These are phyloP conservation scores for Nothocercus nigrocapillus DNA, from an alignment of 2,113 vertebrate genomes.

Conservation along the genomic window DNA sequence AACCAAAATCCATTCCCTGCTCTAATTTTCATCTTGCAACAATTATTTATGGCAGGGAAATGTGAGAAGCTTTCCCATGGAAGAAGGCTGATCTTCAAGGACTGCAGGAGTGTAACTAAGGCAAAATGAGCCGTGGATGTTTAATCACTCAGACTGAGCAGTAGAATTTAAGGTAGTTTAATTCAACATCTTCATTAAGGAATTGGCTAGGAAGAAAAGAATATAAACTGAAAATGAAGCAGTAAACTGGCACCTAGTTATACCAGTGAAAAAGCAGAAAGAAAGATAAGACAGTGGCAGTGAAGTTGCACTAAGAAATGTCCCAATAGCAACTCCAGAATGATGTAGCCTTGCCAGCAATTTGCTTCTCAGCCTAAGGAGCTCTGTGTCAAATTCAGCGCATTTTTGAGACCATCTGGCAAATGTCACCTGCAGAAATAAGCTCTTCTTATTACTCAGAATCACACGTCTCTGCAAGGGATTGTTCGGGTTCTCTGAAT, in stretches of 20 bases:
- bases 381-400: neutral
- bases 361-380: neutral
- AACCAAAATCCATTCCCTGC: neutral
- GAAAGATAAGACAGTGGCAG: neutral
- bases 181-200: slow-evolving; percentile 44
- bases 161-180: slow-evolving; percentile 11
- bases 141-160: slow-evolving; percentile 29
- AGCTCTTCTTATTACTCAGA: neutral
- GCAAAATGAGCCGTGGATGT: neutral
- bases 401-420: neutral
- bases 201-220: slow-evolving; percentile 11
- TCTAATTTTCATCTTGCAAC: neutral
- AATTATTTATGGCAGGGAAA: slow-evolving; percentile 25
- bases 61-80: neutral
- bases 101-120: neutral
- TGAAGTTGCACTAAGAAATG: neutral
- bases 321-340: neutral
- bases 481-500: neutral
- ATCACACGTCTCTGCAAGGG: neutral
- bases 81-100: slow-evolving; percentile 23
- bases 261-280: neutral
- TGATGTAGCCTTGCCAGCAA: neutral
- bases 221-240: slow-evolving; percentile 17
- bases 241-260: neutral
- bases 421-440: neutral